Base-by-base conservation (phyloP, 1,140 invertebrate genomes). In the Drosophila lini region DNA sequence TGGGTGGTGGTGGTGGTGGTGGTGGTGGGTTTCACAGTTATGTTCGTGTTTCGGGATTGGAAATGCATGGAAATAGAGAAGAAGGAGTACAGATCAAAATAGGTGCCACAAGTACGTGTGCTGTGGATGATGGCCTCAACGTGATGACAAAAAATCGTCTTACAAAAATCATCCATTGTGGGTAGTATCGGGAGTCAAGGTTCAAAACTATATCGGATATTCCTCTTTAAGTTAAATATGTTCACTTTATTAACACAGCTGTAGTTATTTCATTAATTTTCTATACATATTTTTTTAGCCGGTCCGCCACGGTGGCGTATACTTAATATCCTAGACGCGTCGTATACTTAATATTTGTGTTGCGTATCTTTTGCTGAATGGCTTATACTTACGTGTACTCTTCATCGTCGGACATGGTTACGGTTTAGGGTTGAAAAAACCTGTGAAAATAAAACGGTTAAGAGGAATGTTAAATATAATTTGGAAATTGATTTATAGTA, bases 371-470 rank as follows among this genome's bases (percentile, higher is more conserved):
- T 4, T 13, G 22, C 28, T 16, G 7, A 15, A 63, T 63, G 5
- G 16, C 32, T 34, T 57, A 19, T 75, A 92, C 95, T 95, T 94
- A 95, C 95, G 95, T 95, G 93, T 95, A 95, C 94, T 95, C 95
- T 93, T 95, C 95, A 92, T 95, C 95, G 93, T 95, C 95, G 93
- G 95, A 95, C 95, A 95, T 95, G 93, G 91, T 94, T 93, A 92
- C 93, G 92, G 94, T 92, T 93, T 94, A 92, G 93, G 93, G 93
- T 93, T 88, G 94, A 94, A 94, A 68, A 94, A 94, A 68, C 93
- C 94, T 92, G 76, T 15, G 92, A 93, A 90, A 63, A 50, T 25
- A 78, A 65, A 55, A 19, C 11, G 48, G n/a, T 68, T 38, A 64
- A 58, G 3, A 32, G 13, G 58, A 42, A 52, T n/a, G 3, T 16